Conservation (phyloP, 1,140 invertebrate genomes). For the Drosophila tani region DNA sequence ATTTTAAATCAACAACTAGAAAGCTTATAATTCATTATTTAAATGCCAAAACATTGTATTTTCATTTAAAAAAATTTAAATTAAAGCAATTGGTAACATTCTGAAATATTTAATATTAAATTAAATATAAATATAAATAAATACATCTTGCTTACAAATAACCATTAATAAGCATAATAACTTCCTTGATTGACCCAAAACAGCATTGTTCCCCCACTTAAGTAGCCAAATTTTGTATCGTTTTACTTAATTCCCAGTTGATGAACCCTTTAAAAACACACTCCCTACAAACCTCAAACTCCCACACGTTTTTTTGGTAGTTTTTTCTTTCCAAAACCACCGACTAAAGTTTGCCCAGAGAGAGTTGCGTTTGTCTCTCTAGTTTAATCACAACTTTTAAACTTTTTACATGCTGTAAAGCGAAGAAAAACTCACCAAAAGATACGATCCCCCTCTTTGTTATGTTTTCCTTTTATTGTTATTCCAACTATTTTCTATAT, state of each 20-base stretch:
- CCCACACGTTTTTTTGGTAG: slow-evolving; percentile 37
- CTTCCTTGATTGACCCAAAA: background rate
- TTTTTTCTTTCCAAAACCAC: slow-evolving; percentile 8
- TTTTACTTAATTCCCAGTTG: slow-evolving; percentile 48
- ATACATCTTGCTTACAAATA: background rate
- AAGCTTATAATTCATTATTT: background rate
- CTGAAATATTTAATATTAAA: background rate
- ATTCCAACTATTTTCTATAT: slow-evolving; percentile 46
- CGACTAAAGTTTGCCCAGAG: slow-evolving; percentile 29
- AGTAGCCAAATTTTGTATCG: slow-evolving; percentile 30
- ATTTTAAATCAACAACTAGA: background rate
- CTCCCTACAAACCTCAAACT: slow-evolving; percentile 1
- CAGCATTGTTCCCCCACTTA: background rate
- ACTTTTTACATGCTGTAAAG: background rate
- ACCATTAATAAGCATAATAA: background rate
- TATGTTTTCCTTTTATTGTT: slow-evolving; percentile 35
- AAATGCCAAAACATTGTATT: background rate
- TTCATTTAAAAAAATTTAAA: too few relatives aligned
- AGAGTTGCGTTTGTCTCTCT: slow-evolving; percentile 32
- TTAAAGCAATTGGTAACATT: too few relatives aligned
- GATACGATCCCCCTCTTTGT: slow-evolving; percentile 6
- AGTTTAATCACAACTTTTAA: slow-evolving; percentile 29
- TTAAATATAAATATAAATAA: background rate
- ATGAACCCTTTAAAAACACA: slow-evolving; percentile 9
- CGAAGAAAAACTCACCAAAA: slow-evolving; percentile 47